phyloP scores from a whole-genome alignment of 2,797 vertebrate genomes.

The Tiaroga cobitis region DNA sequence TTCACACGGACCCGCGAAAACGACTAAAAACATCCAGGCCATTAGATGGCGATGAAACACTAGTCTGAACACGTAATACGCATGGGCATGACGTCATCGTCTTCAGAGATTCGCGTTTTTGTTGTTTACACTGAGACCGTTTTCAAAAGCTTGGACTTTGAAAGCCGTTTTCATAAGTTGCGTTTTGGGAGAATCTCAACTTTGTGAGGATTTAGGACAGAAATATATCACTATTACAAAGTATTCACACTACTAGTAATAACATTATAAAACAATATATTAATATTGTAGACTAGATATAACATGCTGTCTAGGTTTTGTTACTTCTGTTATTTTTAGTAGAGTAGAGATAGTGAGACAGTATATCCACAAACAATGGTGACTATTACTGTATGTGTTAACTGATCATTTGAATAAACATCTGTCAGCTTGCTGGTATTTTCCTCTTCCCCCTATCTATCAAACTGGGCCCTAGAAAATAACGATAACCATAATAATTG shows the following conservation, averaged over 20 bases:
- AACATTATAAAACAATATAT: not conserved
- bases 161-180: too few species aligned
- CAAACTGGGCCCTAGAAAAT: not conserved
- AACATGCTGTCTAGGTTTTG: too few species aligned
- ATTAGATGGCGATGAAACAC: too few species aligned
- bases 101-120: too few species aligned
- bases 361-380: not conserved
- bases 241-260: not conserved
- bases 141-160: too few species aligned
- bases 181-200: too few species aligned
- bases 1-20: too few species aligned
- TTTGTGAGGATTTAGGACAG: not conserved
- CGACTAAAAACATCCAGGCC: too few species aligned
- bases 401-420: not conserved
- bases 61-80: too few species aligned
- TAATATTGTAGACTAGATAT: not conserved
- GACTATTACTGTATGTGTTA: not conserved
- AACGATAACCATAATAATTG: not conserved
- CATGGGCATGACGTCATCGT: too few species aligned
- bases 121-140: too few species aligned
- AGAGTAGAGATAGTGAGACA: not conserved
- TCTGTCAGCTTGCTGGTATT: constrained; percentile 26
- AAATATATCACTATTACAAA: not conserved
- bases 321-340: not conserved
- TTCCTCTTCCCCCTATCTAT: constrained; percentile 17